phyloP scores from a whole-genome alignment of 2,888 invertebrate species.

The Vandiemenella viatica region DNA sequence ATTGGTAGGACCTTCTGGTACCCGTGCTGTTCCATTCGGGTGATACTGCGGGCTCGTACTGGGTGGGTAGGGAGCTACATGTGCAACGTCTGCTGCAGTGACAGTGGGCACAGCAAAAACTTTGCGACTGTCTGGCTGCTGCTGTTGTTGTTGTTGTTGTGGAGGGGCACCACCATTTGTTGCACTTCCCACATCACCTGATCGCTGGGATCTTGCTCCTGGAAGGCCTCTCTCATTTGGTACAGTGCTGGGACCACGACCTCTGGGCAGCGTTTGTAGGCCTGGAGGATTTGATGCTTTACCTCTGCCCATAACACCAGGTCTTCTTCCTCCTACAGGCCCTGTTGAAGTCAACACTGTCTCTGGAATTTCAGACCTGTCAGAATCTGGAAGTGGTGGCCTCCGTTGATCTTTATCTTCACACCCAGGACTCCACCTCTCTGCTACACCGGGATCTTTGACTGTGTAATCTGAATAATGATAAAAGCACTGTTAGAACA shows the following conservation, averaged over 20 bases:
- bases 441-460: constrained; percentile 10
- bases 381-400: too few species aligned
- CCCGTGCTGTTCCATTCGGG: too few species aligned
- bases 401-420: constrained; percentile 11
- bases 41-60: not conserved
- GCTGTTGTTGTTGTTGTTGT: constrained; percentile 1
- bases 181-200: constrained; percentile 1
- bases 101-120: too few species aligned
- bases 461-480: constrained; percentile 6
- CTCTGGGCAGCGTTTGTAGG: constrained; percentile 19
- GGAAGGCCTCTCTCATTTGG: not conserved
- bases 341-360: too few species aligned
- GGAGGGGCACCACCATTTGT: constrained; percentile 1
- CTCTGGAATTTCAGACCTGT: too few species aligned
- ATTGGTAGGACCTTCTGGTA: constrained; percentile 9
- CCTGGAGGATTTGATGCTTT: constrained; percentile 18
- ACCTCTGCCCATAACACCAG: constrained; percentile 7
- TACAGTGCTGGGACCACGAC: constrained; percentile 16
- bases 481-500: too few species aligned
- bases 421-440: constrained; percentile 13
- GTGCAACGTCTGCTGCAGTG: too few species aligned
- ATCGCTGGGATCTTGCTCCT: constrained; percentile 1
- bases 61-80: not conserved
- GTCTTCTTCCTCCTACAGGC: not conserved
- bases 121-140: too few species aligned